A percentile compares a stretch with the other conserved stretches of the same genome.
Evolutionary conservation across 2,113 vertebrate genomes (phyloP).

Genomic region (Pica pica): DNA sequence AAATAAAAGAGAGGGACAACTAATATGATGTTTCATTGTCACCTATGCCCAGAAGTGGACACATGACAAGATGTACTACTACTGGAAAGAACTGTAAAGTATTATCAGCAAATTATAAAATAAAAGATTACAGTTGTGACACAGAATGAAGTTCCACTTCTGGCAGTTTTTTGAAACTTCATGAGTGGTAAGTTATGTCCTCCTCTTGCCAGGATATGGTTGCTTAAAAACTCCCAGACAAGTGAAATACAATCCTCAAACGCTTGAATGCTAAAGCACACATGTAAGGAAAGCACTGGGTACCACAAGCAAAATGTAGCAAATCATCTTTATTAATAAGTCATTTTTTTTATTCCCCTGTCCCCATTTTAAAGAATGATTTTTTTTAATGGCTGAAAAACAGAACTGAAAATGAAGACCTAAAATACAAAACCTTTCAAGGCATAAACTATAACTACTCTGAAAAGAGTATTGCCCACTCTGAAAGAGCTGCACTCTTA

Average conservation of each 20-base stretch:
- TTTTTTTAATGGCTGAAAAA: background rate
- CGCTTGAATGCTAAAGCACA: background rate
- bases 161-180: background rate
- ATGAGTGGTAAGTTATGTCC: background rate
- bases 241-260: background rate
- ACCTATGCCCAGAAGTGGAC: background rate
- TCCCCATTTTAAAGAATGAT: background rate
- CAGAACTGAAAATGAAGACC: background rate
- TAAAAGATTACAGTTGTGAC: background rate
- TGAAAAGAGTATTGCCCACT: background rate
- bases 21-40: background rate
- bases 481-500: background rate
- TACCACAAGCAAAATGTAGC: background rate
- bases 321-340: background rate
- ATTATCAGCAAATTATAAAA: background rate
- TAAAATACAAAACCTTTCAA: background rate
- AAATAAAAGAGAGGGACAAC: background rate
- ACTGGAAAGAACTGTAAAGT: background rate
- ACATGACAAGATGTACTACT: background rate
- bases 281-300: background rate
- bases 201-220: background rate
- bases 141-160: background rate
- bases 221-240: background rate
- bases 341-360: background rate
- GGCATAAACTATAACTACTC: background rate